Percentiles rank a stretch among this genome's conserved stretches.
These are phyloP conservation scores for Platysteira castanea DNA, from an alignment of 2,113 vertebrate species.

Conservation along the genomic window DNA sequence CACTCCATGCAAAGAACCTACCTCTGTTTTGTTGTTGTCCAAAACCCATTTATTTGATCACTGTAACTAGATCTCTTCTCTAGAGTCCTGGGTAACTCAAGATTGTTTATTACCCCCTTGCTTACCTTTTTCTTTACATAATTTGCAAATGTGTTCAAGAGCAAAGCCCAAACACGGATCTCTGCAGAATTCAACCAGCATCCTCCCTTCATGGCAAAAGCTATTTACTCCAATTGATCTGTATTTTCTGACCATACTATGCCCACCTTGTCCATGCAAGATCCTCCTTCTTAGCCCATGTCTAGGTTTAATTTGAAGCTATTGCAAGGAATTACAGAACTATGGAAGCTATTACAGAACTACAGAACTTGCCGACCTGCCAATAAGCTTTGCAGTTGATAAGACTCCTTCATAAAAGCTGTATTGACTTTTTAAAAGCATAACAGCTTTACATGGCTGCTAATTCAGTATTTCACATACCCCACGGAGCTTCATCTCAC, in stretches of 20 bases:
- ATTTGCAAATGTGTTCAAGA: neutral
- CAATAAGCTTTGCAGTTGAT: neutral
- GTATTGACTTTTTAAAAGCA: rapidly evolving
- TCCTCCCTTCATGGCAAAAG: neutral
- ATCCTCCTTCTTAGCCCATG: neutral
- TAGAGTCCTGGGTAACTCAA: neutral
- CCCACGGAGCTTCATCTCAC: neutral
- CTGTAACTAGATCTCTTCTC: neutral
- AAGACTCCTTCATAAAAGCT: neutral
- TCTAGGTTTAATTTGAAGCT: neutral
- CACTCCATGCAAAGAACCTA: neutral
- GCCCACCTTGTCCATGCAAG: rapidly evolving
- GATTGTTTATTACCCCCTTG: neutral
- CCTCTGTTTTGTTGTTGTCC: neutral
- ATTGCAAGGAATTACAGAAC: neutral
- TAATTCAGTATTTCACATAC: neutral
- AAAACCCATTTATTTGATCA: neutral
- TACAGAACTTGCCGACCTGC: neutral
- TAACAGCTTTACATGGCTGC: neutral
- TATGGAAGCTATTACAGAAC: neutral
- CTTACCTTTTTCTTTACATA: neutral
- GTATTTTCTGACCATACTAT: neutral
- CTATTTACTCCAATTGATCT: neutral
- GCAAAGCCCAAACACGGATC: neutral
- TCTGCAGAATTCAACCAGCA: neutral